phyloP scores from a whole-genome alignment of 1,140 invertebrate genomes.

The Drosophila sp. region DNA sequence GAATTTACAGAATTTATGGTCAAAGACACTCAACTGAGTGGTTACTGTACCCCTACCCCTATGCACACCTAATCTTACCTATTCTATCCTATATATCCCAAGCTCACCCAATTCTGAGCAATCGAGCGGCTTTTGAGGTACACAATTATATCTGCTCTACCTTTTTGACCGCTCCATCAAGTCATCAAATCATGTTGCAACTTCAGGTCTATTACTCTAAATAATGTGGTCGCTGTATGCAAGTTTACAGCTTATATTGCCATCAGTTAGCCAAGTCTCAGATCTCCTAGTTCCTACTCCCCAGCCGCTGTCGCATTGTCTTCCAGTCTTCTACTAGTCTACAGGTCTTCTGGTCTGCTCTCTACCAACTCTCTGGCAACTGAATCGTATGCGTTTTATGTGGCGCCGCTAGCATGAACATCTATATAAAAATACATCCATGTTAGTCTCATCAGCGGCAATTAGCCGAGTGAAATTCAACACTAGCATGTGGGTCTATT shows the following conservation, averaged over 20 bases:
- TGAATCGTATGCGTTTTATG: slow-evolving; percentile 46
- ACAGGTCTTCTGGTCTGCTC: neutral
- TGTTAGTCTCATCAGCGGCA: slow-evolving; percentile 63
- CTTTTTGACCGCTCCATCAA: slow-evolving; percentile 18
- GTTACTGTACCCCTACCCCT: slow-evolving; percentile 28
- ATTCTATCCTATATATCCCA: too few species aligned
- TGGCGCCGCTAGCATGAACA: slow-evolving; percentile 60
- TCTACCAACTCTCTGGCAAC: neutral
- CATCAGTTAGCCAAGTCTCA: slow-evolving; percentile 46
- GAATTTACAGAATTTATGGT: slow-evolving; percentile 83
- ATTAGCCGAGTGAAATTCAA: slow-evolving; percentile 81
- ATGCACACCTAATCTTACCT: too few species aligned
- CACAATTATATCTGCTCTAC: slow-evolving; percentile 49
- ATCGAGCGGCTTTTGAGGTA: slow-evolving; percentile 33
- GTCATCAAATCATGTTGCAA: neutral
- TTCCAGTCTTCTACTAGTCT: neutral
- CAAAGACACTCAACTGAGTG: slow-evolving; percentile 60
- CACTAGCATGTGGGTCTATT: slow-evolving; percentile 73
- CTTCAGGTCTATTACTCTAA: slow-evolving; percentile 63
- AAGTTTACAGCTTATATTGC: slow-evolving; percentile 66
- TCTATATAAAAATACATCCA: slow-evolving; percentile 58
- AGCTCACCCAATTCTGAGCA: slow-evolving; percentile 23
- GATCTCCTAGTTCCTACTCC: slow-evolving; percentile 12
- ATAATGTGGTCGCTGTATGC: slow-evolving; percentile 64
- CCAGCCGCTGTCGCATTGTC: slow-evolving; percentile 16